phyloP scores from a whole-genome alignment of 2,888 invertebrate species.

The Yponomeuta malinellus region DNA sequence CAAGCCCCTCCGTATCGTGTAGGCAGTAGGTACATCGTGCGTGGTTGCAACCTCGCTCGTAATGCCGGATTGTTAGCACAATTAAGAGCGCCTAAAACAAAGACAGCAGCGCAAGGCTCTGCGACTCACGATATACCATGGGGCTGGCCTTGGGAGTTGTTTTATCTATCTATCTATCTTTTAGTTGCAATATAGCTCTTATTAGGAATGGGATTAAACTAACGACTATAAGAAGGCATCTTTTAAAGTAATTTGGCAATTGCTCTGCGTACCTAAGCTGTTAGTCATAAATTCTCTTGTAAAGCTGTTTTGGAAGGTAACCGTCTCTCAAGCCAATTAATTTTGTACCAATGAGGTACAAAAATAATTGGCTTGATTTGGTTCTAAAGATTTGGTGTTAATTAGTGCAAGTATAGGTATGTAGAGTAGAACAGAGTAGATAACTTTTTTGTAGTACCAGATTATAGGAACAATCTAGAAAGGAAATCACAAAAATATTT shows the following conservation, averaged over 20 bases:
- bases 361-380: too few relatives aligned
- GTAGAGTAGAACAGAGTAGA: too few relatives aligned
- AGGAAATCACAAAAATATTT: too few relatives aligned
- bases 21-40: background rate
- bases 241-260: too few relatives aligned
- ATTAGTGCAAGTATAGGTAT: too few relatives aligned
- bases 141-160: background rate
- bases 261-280: background rate
- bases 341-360: too few relatives aligned
- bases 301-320: too few relatives aligned
- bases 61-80: constrained; percentile 60
- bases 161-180: background rate
- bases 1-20: too few relatives aligned
- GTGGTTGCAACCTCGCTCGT: constrained; percentile 45
- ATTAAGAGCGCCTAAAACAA: constrained; percentile 49
- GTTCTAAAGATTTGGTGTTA: too few relatives aligned
- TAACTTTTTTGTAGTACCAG: too few relatives aligned
- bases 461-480: too few relatives aligned
- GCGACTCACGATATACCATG: constrained; percentile 8
- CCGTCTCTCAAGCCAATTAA: too few relatives aligned
- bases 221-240: background rate
- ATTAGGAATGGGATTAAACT: background rate
- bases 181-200: background rate
- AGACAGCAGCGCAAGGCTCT: constrained; percentile 26
- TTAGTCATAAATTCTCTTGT: background rate